Percentiles rank a stretch among this genome's conserved stretches.
phyloP scores from a whole-genome alignment of 2,888 invertebrate species.

The Malthinus seriepunctatus region DNA sequence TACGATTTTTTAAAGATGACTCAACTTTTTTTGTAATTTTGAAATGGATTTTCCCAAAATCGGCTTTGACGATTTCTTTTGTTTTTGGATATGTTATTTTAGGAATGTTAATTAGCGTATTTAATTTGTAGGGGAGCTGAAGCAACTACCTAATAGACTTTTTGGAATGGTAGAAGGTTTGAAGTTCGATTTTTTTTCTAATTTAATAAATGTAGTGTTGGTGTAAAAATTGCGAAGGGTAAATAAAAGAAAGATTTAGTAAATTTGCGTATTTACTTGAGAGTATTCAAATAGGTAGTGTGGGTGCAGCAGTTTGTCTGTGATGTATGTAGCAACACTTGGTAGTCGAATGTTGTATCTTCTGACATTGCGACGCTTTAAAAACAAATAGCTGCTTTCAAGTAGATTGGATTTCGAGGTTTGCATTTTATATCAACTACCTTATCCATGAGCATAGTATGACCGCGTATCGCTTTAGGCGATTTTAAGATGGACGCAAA shows the following conservation, averaged over 20 bases:
- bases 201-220: too few species aligned
- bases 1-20: too few species aligned
- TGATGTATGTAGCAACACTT: constrained; percentile 35
- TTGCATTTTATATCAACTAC: constrained; percentile 42
- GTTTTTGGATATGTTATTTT: too few species aligned
- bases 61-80: too few species aligned
- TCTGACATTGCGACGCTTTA: constrained; percentile 40
- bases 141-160: too few species aligned
- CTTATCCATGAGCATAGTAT: constrained; percentile 33
- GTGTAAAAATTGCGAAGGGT: background rate
- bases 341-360: constrained; percentile 26
- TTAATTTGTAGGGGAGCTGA: too few species aligned
- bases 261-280: constrained; percentile 28
- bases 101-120: too few species aligned
- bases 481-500: constrained; percentile 37
- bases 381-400: constrained; percentile 51
- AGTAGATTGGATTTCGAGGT: constrained; percentile 49
- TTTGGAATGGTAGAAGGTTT: too few species aligned
- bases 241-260: constrained; percentile 7
- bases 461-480: constrained; percentile 33
- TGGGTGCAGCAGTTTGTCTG: constrained; percentile 26
- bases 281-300: constrained; percentile 35
- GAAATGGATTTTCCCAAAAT: too few species aligned
- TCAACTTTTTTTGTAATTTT: too few species aligned
- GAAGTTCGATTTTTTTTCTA: too few species aligned